Evolutionary conservation across 2,888 invertebrate species (phyloP).

Genomic region (Fragum sueziense): DNA sequence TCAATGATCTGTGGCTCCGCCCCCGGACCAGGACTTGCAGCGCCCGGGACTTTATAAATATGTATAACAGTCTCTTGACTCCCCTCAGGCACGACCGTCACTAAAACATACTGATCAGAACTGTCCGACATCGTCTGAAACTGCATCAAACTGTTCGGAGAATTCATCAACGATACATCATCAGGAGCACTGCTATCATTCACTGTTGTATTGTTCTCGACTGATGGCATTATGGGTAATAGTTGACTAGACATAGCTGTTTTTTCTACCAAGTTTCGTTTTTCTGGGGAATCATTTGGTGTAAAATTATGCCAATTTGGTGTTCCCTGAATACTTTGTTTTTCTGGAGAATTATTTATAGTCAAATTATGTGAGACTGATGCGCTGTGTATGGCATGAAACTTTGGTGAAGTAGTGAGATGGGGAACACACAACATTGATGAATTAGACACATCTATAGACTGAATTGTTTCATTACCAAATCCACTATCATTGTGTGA

Average conservation of each 20-base stretch:
- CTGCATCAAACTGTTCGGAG: background rate
- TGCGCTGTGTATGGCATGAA: background rate
- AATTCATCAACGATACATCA: background rate
- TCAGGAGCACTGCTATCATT: background rate
- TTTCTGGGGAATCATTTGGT: background rate
- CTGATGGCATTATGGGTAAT: background rate
- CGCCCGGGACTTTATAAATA: slow-evolving; percentile 63
- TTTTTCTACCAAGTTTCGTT: background rate
- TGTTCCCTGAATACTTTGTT: background rate
- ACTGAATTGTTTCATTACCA: background rate
- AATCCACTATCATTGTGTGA: background rate
- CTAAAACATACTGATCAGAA: slow-evolving; percentile 59
- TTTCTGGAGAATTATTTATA: no score
- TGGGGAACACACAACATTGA: background rate
- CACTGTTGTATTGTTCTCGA: no score
- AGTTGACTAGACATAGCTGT: background rate
- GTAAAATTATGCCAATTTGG: no score
- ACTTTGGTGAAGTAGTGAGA: background rate
- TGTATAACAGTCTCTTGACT: slow-evolving; percentile 68
- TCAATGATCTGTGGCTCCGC: no score
- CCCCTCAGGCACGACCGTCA: slow-evolving; percentile 64
- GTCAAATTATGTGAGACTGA: background rate
- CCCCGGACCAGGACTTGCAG: slow-evolving; percentile 28
- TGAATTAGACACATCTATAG: background rate
- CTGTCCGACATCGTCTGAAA: background rate